Evolutionary conservation across 1,140 invertebrate genomes (phyloP).

Genomic region (Hermetia illucens): DNA sequence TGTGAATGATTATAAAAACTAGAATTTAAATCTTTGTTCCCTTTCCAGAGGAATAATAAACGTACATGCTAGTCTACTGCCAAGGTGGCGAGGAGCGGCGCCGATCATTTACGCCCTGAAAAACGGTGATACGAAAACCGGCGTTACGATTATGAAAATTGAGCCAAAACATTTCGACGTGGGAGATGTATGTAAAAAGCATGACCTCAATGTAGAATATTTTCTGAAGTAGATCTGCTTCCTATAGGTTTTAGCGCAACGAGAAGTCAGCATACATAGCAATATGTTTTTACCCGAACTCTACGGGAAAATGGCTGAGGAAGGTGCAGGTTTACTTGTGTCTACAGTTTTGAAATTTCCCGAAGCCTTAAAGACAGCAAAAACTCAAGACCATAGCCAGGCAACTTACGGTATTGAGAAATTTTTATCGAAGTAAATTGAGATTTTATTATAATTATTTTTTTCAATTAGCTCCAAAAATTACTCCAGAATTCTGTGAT

Average conservation of each 20-base stretch:
- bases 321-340: slow-evolving; percentile 54
- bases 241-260: slow-evolving; percentile 51
- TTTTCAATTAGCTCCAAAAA: slow-evolving; percentile 59
- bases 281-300: slow-evolving; percentile 53
- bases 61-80: slow-evolving; percentile 82
- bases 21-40: slow-evolving; percentile 2
- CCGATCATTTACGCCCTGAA: slow-evolving; percentile 40
- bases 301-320: slow-evolving; percentile 42
- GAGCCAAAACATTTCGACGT: slow-evolving; percentile 76
- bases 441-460: slow-evolving; percentile 12
- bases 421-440: slow-evolving; percentile 6
- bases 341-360: slow-evolving; percentile 47
- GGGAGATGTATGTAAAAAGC: slow-evolving; percentile 37
- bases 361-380: slow-evolving; percentile 36
- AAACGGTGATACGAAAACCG: slow-evolving; percentile 68
- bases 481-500: slow-evolving; percentile 39
- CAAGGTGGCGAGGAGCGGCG: slow-evolving; percentile 77
- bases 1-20: slow-evolving; percentile 4
- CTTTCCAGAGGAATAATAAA: slow-evolving; percentile 73
- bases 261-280: slow-evolving; percentile 40
- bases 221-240: not conserved
- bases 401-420: slow-evolving; percentile 50
- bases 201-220: not conserved
- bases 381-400: slow-evolving; percentile 40
- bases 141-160: slow-evolving; percentile 81